A percentile compares a stretch with the other conserved stretches of the same genome.
Evolutionary conservation across 2,888 invertebrate species (phyloP).

Genomic region (Glaucopsyche alexis): DNA sequence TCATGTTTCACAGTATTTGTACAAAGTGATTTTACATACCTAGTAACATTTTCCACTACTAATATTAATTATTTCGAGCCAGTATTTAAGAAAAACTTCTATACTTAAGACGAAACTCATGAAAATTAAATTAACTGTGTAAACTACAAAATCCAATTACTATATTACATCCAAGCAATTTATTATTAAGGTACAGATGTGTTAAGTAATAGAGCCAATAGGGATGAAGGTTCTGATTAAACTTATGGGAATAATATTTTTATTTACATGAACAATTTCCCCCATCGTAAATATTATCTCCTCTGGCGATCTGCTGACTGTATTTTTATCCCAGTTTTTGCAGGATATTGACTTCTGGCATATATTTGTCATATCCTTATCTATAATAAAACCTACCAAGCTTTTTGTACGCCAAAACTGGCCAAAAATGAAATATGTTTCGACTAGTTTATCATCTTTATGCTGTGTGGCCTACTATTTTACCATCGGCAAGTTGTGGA

Average conservation of each 20-base stretch:
- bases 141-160: too few species aligned
- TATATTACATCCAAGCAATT: too few species aligned
- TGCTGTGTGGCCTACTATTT: background rate
- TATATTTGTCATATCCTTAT: slow-evolving; percentile 15
- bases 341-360: slow-evolving; percentile 6
- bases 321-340: slow-evolving; percentile 8
- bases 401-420: slow-evolving; percentile 2
- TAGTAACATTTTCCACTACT: too few species aligned
- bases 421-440: background rate
- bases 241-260: slow-evolving; percentile 1
- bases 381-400: background rate
- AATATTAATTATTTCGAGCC: too few species aligned
- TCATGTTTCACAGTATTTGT: too few species aligned
- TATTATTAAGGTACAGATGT: too few species aligned
- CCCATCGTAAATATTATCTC: slow-evolving; percentile 10
- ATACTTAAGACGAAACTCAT: too few species aligned
- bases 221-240: background rate
- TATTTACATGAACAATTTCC: background rate
- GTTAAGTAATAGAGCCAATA: background rate
- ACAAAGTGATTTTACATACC: too few species aligned
- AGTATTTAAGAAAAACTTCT: too few species aligned
- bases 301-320: slow-evolving; percentile 16
- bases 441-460: background rate
- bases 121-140: too few species aligned
- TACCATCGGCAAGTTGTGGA: background rate